phyloP scores from a whole-genome alignment of 2,113 vertebrate genomes.

The Chaenogobius annularis region DNA sequence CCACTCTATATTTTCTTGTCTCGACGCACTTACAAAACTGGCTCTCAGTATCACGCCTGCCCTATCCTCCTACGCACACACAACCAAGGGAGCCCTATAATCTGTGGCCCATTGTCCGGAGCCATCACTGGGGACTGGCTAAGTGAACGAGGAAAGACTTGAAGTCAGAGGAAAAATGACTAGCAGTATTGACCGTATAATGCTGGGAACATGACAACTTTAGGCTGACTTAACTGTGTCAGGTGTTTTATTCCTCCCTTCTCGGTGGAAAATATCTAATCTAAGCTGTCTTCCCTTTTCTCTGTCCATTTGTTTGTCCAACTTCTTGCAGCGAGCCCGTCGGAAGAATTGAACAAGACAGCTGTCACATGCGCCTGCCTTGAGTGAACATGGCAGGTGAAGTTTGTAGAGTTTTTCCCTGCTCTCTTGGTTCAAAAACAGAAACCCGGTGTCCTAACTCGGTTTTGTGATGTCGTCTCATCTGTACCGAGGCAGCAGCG shows the following conservation, averaged over 20 bases:
- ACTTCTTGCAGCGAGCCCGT: conserved; percentile 51
- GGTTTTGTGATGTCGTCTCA: conserved; percentile 38
- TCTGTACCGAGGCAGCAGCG: conserved; percentile 29
- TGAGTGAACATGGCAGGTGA: conserved; percentile 77
- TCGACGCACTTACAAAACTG: conserved; percentile 48
- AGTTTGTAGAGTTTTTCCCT: conserved; percentile 15
- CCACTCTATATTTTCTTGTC: conserved; percentile 39
- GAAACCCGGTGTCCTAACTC: conserved; percentile 32
- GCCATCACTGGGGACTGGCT: conserved; percentile 16
- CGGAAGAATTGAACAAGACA: conserved; percentile 72
- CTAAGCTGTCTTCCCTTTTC: conserved; percentile 15
- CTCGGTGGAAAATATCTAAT: conserved; percentile 21
- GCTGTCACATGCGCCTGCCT: conserved; percentile 67
- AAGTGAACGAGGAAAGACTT: conserved; percentile 1
- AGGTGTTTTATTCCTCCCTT: conserved; percentile 10
- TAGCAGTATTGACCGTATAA: conserved; percentile 17
- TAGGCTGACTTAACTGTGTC: conserved; percentile 3
- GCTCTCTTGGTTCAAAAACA: conserved; percentile 33
- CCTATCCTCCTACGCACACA: conserved; percentile 42
- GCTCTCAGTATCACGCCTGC: conserved; percentile 22
- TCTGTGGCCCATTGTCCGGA: conserved; percentile 35
- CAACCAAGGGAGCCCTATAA: conserved; percentile 22
- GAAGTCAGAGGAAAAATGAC: conserved; percentile 11
- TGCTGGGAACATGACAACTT: conserved; percentile 11
- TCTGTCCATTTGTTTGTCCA: conserved; percentile 61